Conservation (phyloP, 2,888 invertebrate species). For the Drosophila mulleri region DNA sequence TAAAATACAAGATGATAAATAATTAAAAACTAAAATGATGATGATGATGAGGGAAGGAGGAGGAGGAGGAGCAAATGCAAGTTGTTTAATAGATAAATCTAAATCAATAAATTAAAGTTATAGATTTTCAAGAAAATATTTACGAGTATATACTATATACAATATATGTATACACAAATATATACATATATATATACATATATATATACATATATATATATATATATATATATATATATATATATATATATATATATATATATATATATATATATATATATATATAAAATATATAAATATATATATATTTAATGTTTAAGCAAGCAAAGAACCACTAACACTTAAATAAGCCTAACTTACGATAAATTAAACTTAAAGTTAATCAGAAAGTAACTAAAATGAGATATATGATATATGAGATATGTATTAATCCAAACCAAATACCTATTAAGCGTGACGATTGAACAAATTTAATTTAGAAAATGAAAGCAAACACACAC, state of each 20-base stretch:
- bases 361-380: conserved; percentile 62
- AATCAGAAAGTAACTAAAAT: conserved; percentile 61
- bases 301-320: conserved; percentile 72
- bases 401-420: conserved; percentile 56
- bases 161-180: conserved; percentile 51
- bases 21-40: conserved; percentile 1
- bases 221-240: conserved; percentile 46
- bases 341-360: conserved; percentile 76
- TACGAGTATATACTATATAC: conserved; percentile 65
- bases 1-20: conserved; percentile 3
- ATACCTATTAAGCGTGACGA: conserved; percentile 61
- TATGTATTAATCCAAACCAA: conserved; percentile 65
- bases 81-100: conserved; percentile 59
- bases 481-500: conserved; percentile 17
- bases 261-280: conserved; percentile 46
- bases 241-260: conserved; percentile 57
- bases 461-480: conserved; percentile 62
- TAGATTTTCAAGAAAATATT: conserved; percentile 69
- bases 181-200: conserved; percentile 54
- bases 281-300: conserved; percentile 46
- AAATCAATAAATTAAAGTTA: conserved; percentile 58
- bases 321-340: conserved; percentile 81
- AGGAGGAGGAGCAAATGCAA: conserved; percentile 14
- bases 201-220: conserved; percentile 73
- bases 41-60: conserved; percentile 30